Conservation (phyloP, 2,797 vertebrate species). For the Limnodromus scolopaceus region DNA sequence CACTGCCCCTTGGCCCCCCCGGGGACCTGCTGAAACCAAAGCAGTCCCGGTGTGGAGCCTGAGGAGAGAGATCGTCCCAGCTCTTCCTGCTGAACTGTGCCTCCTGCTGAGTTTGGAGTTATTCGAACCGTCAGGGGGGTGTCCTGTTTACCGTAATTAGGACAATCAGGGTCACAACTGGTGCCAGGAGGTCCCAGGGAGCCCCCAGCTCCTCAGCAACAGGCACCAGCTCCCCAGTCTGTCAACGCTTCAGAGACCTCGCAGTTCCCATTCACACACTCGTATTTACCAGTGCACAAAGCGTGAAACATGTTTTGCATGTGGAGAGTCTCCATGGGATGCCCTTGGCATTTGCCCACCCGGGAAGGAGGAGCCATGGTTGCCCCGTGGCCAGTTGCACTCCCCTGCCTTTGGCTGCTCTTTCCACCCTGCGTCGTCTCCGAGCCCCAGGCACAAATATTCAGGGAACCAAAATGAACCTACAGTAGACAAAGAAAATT, state of each 20-base stretch:
- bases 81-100: not conserved
- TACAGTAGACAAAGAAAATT: not conserved
- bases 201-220: not conserved
- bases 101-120: not conserved
- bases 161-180: not conserved
- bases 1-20: not conserved
- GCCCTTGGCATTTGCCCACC: not conserved
- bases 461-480: not conserved
- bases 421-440: not conserved
- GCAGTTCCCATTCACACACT: not conserved
- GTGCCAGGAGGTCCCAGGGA: not conserved
- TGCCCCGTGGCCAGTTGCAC: accelerated
- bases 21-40: not conserved
- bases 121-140: not conserved
- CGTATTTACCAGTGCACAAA: not conserved
- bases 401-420: not conserved
- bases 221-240: not conserved
- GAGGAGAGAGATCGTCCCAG: not conserved
- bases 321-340: not conserved
- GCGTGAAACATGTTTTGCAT: accelerated
- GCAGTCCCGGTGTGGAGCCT: not conserved
- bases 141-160: not conserved
- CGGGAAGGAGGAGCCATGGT: accelerated
- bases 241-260: not conserved
- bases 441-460: not conserved